Conservation (phyloP, 1,140 invertebrate species). For the Drosophila ananassae region DNA sequence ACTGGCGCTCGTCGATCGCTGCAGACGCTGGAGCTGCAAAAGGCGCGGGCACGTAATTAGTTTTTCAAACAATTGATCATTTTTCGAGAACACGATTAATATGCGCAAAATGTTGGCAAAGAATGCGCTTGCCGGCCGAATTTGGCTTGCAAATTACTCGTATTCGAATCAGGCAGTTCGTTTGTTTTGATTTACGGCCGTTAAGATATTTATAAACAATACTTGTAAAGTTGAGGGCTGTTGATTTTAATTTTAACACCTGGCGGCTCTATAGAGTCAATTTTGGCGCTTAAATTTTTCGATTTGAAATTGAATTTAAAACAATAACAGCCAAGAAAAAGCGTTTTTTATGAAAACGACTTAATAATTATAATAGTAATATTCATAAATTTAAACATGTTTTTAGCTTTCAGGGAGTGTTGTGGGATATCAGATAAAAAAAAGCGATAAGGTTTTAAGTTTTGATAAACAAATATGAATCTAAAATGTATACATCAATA, state of each 20-base stretch:
- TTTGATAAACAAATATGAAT: not conserved
- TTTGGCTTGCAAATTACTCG: constrained; percentile 74
- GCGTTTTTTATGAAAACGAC: constrained; percentile 4
- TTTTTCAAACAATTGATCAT: constrained; percentile 64
- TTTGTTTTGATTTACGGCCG: constrained; percentile 26
- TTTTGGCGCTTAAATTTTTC: not conserved
- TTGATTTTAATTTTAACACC: constrained; percentile 29
- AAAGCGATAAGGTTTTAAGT: not conserved
- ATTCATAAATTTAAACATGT: not conserved
- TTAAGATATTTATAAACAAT: constrained; percentile 4
- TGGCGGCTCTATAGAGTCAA: not conserved
- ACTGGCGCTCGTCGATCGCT: constrained; percentile 64
- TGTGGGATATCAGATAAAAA: not conserved
- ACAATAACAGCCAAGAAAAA: not conserved
- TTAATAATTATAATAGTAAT: constrained; percentile 1
- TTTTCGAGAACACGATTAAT: constrained; percentile 43
- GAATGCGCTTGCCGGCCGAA: constrained; percentile 57
- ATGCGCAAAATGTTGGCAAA: constrained; percentile 62
- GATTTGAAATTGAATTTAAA: too few species aligned
- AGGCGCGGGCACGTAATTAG: constrained; percentile 55
- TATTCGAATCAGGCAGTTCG: constrained; percentile 45
- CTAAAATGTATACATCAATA: not conserved
- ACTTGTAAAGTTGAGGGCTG: constrained; percentile 10
- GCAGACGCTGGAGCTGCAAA: constrained; percentile 61
- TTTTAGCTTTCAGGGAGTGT: not conserved